Conservation (phyloP, 2,888 invertebrate species). For the Dasysyrphus albostriatus region DNA sequence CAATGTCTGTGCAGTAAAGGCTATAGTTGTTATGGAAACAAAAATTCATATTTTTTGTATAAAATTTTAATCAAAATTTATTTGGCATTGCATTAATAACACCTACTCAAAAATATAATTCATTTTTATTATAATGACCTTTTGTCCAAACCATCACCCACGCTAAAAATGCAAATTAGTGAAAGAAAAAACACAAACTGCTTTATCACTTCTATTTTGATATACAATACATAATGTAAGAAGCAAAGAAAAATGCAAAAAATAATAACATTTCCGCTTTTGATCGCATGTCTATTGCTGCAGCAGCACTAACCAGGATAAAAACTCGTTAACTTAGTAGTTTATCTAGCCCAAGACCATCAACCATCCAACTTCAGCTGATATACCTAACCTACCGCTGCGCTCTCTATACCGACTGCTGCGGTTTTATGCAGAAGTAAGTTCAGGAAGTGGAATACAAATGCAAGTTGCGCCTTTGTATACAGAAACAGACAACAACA, state of each 20-base stretch:
- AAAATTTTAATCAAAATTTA: neutral
- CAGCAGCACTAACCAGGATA: slow-evolving; percentile 16
- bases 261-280: slow-evolving; percentile 50
- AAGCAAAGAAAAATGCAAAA: neutral
- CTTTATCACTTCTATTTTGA: neutral
- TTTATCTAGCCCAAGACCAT: slow-evolving; percentile 55
- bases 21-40: neutral
- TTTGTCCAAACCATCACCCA: slow-evolving; percentile 21
- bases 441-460: slow-evolving; percentile 64
- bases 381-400: neutral
- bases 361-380: neutral
- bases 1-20: neutral
- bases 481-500: neutral
- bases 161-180: neutral
- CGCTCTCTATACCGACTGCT: neutral
- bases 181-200: slow-evolving; percentile 1
- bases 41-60: neutral
- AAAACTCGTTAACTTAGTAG: slow-evolving; percentile 31
- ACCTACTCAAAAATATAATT: slow-evolving; percentile 4
- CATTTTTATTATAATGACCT: slow-evolving; percentile 5
- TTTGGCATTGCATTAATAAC: neutral
- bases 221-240: no score
- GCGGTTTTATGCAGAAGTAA: slow-evolving; percentile 47
- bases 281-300: slow-evolving; percentile 30
- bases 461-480: slow-evolving; percentile 30